Base-by-base conservation (phyloP, 2,113 vertebrate genomes). In the Brachionichthys hirsutus region DNA sequence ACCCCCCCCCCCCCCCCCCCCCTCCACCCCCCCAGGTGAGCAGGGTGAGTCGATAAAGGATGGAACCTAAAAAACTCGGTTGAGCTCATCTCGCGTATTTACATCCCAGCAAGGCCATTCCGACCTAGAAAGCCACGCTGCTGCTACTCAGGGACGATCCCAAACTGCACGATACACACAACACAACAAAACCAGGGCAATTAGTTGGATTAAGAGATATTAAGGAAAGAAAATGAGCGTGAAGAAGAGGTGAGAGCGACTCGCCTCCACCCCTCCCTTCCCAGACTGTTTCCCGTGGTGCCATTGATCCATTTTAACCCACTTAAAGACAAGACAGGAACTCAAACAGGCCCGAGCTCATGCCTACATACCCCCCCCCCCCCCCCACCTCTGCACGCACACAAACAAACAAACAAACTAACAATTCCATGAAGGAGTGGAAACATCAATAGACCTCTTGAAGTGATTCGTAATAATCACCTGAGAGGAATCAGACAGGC, bases 261-360 rank as follows among this genome's bases (percentile, higher is more conserved):
- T 65, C 44, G 51, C 43, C 68, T 53, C 56, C 55, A 77, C n/a
- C n/a, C n/a, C n/a, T n/a, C n/a, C n/a, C 78, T 73, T 75, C 70
- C 75, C 69, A 73, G 61, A 69, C 76, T 54, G 66, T 80, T 82
- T 83, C 70, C 76, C 83, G 62, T 56, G 64, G 79, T 75, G 67
- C 62, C 89, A 88, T 85, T 83, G 88, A 91, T 90, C 73, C 67
- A 74, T 75, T 85, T 88, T 85, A 89, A 88, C 87, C 88, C 86
- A 90, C 88, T 89, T 89, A 80, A 81, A 85, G 78, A 81, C 62
- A 77, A 86, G 77, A 87, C 72, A 79, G 75, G 68, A 72, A 76
- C 77, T 79, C 80, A 82, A 82, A 82, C 74, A 83, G 49, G 69
- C 70, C 55, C 43, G 52, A 51, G 60, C 73, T 59, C 56, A 42